Evolutionary conservation across 2,888 invertebrate genomes (phyloP).

Genomic region (Aphidius colemani): DNA sequence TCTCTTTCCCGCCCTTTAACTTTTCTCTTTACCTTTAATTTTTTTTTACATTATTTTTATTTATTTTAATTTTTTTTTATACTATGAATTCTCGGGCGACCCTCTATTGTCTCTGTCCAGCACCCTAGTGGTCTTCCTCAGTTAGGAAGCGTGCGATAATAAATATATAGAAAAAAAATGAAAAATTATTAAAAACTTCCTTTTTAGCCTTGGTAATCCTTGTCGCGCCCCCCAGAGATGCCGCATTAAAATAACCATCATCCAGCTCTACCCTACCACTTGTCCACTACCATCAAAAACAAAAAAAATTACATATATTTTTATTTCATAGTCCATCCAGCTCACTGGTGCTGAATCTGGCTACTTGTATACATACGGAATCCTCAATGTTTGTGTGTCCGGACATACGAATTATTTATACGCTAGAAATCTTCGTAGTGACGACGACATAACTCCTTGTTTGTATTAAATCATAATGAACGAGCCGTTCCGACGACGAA

Average conservation of each 20-base stretch:
- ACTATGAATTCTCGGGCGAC: constrained; percentile 26
- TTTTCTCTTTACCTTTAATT: constrained; percentile 2
- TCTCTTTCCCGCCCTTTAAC: constrained; percentile 11
- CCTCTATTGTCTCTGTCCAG: constrained; percentile 51
- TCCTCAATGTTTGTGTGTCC: constrained; percentile 55
- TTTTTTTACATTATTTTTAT: no score
- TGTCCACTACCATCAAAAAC: constrained; percentile 22
- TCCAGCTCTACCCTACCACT: constrained; percentile 22
- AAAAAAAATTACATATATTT: no score
- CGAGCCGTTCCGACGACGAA: constrained; percentile 57
- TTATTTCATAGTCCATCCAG: constrained; percentile 21
- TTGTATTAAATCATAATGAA: constrained; percentile 61
- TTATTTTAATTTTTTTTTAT: no score
- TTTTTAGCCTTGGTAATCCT: constrained; percentile 60
- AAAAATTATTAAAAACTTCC: constrained; percentile 62
- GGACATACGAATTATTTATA: constrained; percentile 61
- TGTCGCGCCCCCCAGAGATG: constrained; percentile 57
- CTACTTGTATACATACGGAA: constrained; percentile 31
- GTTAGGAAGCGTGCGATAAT: constrained; percentile 60
- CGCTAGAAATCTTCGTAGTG: constrained; percentile 56
- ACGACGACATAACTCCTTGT: constrained; percentile 57
- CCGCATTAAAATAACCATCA: constrained; percentile 54
- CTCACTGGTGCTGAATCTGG: constrained; percentile 18
- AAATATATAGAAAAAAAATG: constrained; percentile 61
- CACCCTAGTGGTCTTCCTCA: constrained; percentile 32